Evolutionary conservation across 2,113 vertebrate species (phyloP).

Genomic region (Peromyscus polionotus): DNA sequence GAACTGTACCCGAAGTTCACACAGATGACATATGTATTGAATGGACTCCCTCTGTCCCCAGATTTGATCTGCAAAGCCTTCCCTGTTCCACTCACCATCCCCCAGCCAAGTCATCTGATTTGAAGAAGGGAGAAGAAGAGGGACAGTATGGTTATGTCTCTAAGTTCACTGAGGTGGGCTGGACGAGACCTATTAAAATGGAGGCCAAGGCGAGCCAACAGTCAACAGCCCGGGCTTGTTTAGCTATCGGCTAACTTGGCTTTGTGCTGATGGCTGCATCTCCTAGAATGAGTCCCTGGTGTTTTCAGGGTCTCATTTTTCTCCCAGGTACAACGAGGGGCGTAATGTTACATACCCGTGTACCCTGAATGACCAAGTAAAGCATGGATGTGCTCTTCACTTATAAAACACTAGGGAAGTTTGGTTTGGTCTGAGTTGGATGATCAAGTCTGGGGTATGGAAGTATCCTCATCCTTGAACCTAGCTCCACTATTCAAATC

Average conservation of each 20-base stretch:
- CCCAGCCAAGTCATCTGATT: not conserved
- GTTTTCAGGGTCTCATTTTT: not conserved
- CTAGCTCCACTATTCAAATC: not conserved
- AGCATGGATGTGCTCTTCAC: not conserved
- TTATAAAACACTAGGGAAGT: not conserved
- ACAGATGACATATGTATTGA: not conserved
- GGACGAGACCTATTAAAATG: not conserved
- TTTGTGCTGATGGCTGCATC: not conserved
- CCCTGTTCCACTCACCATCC: not conserved
- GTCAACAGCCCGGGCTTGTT: no score
- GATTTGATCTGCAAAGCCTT: not conserved
- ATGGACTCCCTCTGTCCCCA: not conserved
- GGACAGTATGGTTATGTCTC: not conserved
- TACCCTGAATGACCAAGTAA: accelerated
- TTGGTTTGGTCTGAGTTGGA: not conserved
- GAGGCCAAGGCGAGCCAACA: not conserved
- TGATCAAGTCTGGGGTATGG: not conserved
- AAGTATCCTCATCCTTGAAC: not conserved
- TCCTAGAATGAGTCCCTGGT: not conserved
- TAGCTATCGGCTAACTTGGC: not conserved
- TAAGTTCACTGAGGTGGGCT: not conserved
- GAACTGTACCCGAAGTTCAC: not conserved
- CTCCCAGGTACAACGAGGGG: not conserved
- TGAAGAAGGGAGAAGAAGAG: not conserved
- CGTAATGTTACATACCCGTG: no score